Base-by-base conservation (phyloP, 2,797 vertebrate genomes). In the Labeo calbasu region DNA sequence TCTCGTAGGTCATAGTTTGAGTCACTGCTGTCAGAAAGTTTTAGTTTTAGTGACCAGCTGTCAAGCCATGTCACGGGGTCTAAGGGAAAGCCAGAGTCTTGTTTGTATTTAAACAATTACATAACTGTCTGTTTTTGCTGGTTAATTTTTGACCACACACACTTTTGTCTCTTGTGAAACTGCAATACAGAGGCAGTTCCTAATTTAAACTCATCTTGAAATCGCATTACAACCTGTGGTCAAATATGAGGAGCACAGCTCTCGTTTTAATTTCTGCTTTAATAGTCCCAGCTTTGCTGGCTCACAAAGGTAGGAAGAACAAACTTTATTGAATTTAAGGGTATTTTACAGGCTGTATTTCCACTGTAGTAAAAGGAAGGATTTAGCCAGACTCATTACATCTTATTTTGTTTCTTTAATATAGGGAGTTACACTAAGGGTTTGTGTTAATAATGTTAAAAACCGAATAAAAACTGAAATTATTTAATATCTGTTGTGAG, bases 141-240 rank as follows among this genome's bases (percentile, higher is more conserved):
- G 84, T 86, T 87, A 85, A 86, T 89, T 72, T 86, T 84, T 89
- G 59, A 88, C 83, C 19, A 19, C 46, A 19, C 13, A 19, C 53
- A 78, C 68, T 53, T 71, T 40, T 83, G 28, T 76, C 46, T 32
- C 25, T 70, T 57, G 40, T 59, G 23, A 76, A 23, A 17, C 69
- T 68, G 55, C 36, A 78, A 59, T 73, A 28, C 15, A 53, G 19
- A 21, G 68, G 21, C 59, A 73, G 57, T 65, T 53, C 4, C 17
- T 43, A 46, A 36, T 61, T n/a, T 61, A 36, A 61, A 32, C 71
- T 68, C 32, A 40, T 76, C 53, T 50, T 70, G 36, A 63, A 80
- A 69, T 48, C 23, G 5, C 36, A 46, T 19, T 57, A 78, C 5
- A 61, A 65, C 53, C 21, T 9, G 9, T 36, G n/a, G 68, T 3